phyloP scores from a whole-genome alignment of 1,140 invertebrate species.

The Diuraphis noxia region DNA sequence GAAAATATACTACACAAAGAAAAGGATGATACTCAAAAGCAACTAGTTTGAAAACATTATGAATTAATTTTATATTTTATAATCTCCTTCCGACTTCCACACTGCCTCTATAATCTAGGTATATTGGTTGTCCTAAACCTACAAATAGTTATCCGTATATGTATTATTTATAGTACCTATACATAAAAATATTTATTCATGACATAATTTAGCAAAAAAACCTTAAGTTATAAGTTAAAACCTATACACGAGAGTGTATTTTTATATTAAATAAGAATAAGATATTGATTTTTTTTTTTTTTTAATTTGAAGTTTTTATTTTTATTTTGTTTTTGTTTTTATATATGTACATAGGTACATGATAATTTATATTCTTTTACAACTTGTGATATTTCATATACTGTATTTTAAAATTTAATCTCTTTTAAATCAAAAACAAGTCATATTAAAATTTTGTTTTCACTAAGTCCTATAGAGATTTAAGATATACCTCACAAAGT shows the following conservation, averaged over 20 bases:
- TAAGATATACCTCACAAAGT: too few species aligned
- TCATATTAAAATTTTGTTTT: background rate
- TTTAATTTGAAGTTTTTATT: too few species aligned
- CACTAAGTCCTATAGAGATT: background rate
- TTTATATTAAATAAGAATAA: background rate
- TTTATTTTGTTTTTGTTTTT: background rate
- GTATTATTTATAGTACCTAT: too few species aligned
- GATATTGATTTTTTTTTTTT: too few species aligned
- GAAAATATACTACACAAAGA: slow-evolving; percentile 2
- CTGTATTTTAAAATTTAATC: background rate
- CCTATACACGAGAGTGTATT: background rate
- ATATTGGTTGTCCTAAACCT: background rate
- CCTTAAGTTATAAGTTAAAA: background rate
- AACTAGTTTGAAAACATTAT: background rate
- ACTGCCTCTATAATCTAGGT: too few species aligned
- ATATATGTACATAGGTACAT: background rate
- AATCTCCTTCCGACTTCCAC: background rate
- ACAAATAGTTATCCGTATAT: background rate
- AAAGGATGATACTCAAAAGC: background rate
- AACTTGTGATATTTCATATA: background rate
- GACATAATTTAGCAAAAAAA: background rate
- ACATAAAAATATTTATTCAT: background rate
- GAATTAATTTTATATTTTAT: background rate
- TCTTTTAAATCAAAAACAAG: background rate
- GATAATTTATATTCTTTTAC: background rate